Base-by-base conservation (phyloP, 2,113 vertebrate species). In the Chascanopsetta lugubris region DNA sequence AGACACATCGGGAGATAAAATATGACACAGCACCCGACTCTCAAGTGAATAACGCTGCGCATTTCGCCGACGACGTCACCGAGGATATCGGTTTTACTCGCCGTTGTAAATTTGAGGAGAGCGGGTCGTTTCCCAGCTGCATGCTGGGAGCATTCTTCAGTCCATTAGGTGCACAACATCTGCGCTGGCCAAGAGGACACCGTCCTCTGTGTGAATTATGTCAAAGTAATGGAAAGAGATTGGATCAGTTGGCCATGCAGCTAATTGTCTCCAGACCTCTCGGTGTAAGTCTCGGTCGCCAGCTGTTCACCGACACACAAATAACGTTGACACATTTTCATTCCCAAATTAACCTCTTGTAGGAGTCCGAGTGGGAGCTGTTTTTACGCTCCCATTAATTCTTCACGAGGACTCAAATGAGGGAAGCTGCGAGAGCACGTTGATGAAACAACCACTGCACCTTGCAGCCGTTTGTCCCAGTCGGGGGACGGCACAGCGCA, bases 391-490 rank as follows among this genome's bases (percentile, higher is more conserved):
- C 45, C 26, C 17, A 49, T 74, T 65, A 74, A 78, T 74, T 55
- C 67, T 77, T 74, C 42, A 82, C 67, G 79, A 62, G 15, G 61
- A 54, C 51, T 74, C 66, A 82, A 55, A 46, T 21, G 46, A 36
- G n/a, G 15, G 53, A 67, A 15, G 59, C 69, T 18, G 24, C 22
- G 57, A 49, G 51, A 43, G 40, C n/a, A n/a, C n/a, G n/a, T n/a
- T n/a, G n/a, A n/a, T 30, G n/a, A 58, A 34, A 30, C 25, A 34
- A 9, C 1, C 15, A 50, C 4, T 21, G 12, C 21, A 29, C 13
- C 61, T 60, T 32, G n/a, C 42, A 59, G 15, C 11, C 21, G 8
- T 58, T 57, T 36, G 61, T 55, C n/a, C n/a, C n/a, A n/a, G n/a
- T n/a, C n/a, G n/a, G n/a, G n/a, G n/a, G n/a, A n/a, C n/a, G n/a